A percentile compares a stretch with the other conserved stretches of the same genome.
phyloP scores from a whole-genome alignment of 2,888 invertebrate genomes.

The Hydropsyche betteni region DNA sequence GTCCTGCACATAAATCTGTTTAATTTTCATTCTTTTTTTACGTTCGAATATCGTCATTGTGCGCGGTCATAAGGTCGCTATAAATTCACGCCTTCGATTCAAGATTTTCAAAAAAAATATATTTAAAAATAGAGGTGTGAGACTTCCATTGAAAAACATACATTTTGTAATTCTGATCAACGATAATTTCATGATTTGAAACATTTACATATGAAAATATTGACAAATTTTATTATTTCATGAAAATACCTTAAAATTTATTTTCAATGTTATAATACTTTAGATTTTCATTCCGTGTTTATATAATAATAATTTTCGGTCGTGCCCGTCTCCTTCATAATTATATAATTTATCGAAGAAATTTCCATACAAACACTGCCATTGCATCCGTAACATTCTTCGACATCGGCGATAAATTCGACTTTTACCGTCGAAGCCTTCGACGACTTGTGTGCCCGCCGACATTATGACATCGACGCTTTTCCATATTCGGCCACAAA shows the following conservation, averaged over 20 bases:
- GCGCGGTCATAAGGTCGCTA: constrained; percentile 23
- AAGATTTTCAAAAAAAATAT: neutral
- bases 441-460: neutral
- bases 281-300: no score
- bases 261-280: no score
- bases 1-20: constrained; percentile 31
- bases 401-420: constrained; percentile 36
- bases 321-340: no score
- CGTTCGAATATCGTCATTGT: constrained; percentile 21
- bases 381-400: constrained; percentile 37
- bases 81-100: constrained; percentile 28
- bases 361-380: neutral
- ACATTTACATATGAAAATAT: no score
- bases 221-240: no score
- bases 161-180: no score
- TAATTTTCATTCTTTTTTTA: constrained; percentile 6
- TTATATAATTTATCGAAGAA: no score
- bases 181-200: no score
- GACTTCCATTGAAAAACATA: no score
- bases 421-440: constrained; percentile 18
- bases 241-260: no score
- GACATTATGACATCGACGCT: constrained; percentile 5
- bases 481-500: constrained; percentile 21
- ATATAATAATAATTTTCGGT: no score
- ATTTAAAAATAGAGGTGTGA: no score